A percentile compares a stretch with the other conserved stretches of the same genome.
phyloP scores from a whole-genome alignment of 2,113 vertebrate genomes.

The Callionymus lyra region DNA sequence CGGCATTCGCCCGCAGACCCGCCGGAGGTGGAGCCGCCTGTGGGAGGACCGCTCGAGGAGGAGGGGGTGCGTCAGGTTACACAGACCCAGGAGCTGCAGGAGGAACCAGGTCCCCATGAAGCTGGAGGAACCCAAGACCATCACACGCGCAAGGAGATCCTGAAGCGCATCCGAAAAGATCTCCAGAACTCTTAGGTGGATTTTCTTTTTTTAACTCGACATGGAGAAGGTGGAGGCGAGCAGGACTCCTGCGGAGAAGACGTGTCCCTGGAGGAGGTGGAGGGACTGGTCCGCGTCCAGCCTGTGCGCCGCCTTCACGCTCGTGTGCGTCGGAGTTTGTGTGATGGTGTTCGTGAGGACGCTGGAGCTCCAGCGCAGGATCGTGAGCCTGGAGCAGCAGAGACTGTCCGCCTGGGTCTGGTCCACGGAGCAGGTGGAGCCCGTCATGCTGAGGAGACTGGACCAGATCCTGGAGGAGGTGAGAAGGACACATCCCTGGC shows the following conservation, averaged over 20 bases:
- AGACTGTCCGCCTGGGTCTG: slow-evolving; percentile 53
- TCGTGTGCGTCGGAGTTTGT: slow-evolving; percentile 61
- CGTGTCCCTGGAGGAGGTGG: slow-evolving; percentile 29
- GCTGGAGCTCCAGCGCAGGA: slow-evolving; percentile 57
- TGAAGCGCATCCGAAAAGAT: slow-evolving; percentile 22
- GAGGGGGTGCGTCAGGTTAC: slow-evolving; percentile 48
- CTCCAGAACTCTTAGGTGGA: slow-evolving; percentile 5
- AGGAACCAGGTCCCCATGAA: slow-evolving; percentile 5
- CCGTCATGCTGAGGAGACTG: slow-evolving; percentile 52
- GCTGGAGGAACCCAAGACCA: slow-evolving; percentile 15
- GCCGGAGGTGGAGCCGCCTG: slow-evolving; percentile 57
- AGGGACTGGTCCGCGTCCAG: slow-evolving; percentile 25
- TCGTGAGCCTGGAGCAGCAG: slow-evolving; percentile 60
- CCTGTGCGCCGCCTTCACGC: slow-evolving; percentile 34
- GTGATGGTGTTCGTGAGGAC: slow-evolving; percentile 49
- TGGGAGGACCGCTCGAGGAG: slow-evolving; percentile 8
- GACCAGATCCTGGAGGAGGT: slow-evolving; percentile 62
- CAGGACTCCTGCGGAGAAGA: slow-evolving; percentile 37
- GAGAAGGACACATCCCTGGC: slow-evolving; percentile 2
- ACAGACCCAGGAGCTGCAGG: slow-evolving; percentile 33
- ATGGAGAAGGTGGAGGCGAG: slow-evolving; percentile 54
- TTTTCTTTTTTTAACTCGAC: slow-evolving; percentile 9
- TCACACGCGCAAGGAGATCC: slow-evolving; percentile 18
- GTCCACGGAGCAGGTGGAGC: slow-evolving; percentile 68
- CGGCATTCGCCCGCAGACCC: slow-evolving; percentile 55